A percentile compares a stretch with the other conserved stretches of the same genome.
Conservation (phyloP, 2,888 invertebrate genomes). For the Carpatolechia fugitivella region DNA sequence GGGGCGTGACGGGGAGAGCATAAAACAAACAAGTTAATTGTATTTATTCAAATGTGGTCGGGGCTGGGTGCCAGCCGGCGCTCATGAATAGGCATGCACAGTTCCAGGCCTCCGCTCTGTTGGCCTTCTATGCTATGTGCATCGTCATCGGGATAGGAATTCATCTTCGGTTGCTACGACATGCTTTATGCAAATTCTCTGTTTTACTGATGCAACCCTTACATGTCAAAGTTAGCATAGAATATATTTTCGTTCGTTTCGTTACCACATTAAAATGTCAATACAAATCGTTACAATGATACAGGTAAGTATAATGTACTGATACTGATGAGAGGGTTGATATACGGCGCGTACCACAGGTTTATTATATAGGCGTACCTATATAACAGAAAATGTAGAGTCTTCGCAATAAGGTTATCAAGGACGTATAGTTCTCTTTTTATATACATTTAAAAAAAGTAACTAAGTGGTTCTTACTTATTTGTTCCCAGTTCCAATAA, state of each 20-base stretch:
- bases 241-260: neutral
- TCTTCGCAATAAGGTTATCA: no score
- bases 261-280: no score
- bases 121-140: conserved; percentile 61
- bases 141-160: conserved; percentile 47
- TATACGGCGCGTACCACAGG: no score
- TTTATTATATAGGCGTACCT: no score
- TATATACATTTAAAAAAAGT: no score
- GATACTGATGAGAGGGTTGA: no score
- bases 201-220: conserved; percentile 13
- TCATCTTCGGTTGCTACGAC: conserved; percentile 28
- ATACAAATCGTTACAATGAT: no score
- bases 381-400: no score
- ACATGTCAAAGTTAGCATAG: conserved; percentile 12
- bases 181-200: conserved; percentile 33
- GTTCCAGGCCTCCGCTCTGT: conserved; percentile 27
- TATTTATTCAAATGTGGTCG: conserved; percentile 75
- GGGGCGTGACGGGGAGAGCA: conserved; percentile 57
- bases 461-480: no score
- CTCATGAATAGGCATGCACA: conserved; percentile 71
- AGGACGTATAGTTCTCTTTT: no score
- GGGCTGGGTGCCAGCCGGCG: conserved; percentile 55
- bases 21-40: conserved; percentile 79
- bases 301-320: no score
- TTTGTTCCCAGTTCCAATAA: no score